Conservation (phyloP, 2,888 invertebrate genomes). For the Cartodere bifasciata region DNA sequence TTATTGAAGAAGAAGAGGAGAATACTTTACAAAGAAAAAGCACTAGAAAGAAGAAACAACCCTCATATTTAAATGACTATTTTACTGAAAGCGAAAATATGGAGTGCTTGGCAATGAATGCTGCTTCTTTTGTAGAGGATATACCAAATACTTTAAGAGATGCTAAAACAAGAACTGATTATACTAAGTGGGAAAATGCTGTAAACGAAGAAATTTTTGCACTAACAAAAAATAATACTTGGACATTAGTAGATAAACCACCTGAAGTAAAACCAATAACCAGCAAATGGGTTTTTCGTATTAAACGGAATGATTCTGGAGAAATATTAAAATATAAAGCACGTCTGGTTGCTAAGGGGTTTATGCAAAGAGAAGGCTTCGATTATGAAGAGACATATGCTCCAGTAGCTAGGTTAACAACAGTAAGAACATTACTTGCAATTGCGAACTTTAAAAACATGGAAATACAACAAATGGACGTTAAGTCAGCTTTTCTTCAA, state of each 20-base stretch:
- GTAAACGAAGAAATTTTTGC: slow-evolving; percentile 16
- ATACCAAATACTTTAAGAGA: slow-evolving; percentile 11
- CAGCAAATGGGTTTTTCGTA: slow-evolving; percentile 16
- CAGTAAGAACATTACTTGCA: slow-evolving; percentile 3
- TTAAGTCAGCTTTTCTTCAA: slow-evolving; percentile 6
- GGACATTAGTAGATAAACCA: slow-evolving; percentile 13
- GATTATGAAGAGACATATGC: slow-evolving; percentile 21
- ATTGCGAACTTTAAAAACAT: slow-evolving; percentile 4
- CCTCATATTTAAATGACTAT: slow-evolving; percentile 2
- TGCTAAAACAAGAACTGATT: slow-evolving; percentile 8
- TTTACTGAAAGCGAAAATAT: slow-evolving; percentile 2
- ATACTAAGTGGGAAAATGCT: slow-evolving; percentile 14
- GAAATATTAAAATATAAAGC: too few species aligned
- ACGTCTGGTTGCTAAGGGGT: too few species aligned
- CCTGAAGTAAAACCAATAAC: slow-evolving; percentile 13
- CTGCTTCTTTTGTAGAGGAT: slow-evolving; percentile 12
- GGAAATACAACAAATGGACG: slow-evolving; percentile 5
- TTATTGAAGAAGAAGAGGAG: slow-evolving; percentile 5
- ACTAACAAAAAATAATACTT: slow-evolving; percentile 14
- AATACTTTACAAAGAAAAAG: background rate
- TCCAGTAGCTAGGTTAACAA: slow-evolving; percentile 10
- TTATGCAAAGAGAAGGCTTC: slow-evolving; percentile 16
- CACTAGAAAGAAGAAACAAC: slow-evolving; percentile 2
- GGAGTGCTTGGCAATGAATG: slow-evolving; percentile 9
- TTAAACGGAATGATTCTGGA: too few species aligned